Evolutionary conservation across 2,797 vertebrate species (phyloP).

Genomic region (Peromyscus attwateri): DNA sequence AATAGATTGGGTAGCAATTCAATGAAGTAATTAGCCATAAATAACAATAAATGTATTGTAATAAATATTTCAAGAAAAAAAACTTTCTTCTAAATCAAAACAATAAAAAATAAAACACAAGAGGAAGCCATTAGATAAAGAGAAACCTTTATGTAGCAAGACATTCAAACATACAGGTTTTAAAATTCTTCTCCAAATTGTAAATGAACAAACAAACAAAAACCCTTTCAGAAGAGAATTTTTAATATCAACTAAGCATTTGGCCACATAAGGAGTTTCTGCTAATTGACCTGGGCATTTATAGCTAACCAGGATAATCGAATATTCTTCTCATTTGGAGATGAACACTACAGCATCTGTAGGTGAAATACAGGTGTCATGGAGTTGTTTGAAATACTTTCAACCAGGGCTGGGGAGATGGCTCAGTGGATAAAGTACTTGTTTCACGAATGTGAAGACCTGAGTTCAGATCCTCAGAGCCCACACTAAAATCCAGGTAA

Average conservation of each 20-base stretch:
- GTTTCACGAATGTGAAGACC: neutral
- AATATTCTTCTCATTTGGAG: neutral
- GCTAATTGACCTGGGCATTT: neutral
- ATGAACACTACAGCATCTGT: neutral
- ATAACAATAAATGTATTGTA: neutral
- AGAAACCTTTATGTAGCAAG: neutral
- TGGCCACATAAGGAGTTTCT: neutral
- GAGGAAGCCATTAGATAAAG: neutral
- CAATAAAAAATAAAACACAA: neutral
- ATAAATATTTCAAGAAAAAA: neutral
- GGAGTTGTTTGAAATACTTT: neutral
- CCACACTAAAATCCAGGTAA: neutral
- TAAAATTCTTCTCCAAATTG: neutral
- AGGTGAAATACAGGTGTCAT: neutral
- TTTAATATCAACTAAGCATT: constrained; percentile 1
- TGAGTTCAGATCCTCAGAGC: neutral
- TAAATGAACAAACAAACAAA: neutral
- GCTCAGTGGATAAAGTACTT: neutral
- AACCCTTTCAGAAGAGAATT: neutral
- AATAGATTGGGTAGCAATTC: neutral
- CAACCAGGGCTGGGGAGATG: neutral
- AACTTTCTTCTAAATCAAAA: neutral
- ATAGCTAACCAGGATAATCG: neutral
- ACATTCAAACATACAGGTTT: neutral
- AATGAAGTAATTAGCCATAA: neutral